These are phyloP conservation scores for Palythoa grandiflora DNA, from an alignment of 92 coral and sea anemone species.

Conservation along the genomic window DNA sequence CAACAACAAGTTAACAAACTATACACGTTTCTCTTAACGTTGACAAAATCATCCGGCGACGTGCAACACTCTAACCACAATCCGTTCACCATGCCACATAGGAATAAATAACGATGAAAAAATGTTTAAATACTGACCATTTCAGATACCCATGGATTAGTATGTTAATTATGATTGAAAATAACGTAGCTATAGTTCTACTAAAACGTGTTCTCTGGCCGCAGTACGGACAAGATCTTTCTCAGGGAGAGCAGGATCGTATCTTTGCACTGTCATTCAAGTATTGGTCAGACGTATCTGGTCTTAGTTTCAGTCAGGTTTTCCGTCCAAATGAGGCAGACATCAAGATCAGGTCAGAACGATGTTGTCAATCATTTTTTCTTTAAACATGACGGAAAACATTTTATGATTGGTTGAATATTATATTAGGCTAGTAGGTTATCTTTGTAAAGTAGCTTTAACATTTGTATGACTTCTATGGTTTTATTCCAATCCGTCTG, in stretches of 20 bases:
- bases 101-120: too few relatives aligned
- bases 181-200: too few relatives aligned
- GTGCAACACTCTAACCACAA: too few relatives aligned
- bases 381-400: background rate
- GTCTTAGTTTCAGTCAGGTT: constrained; percentile 55
- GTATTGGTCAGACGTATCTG: constrained; percentile 64
- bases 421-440: background rate
- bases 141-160: too few relatives aligned
- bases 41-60: too few relatives aligned
- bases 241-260: constrained; percentile 18
- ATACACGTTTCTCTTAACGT: too few relatives aligned
- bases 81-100: too few relatives aligned
- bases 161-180: too few relatives aligned
- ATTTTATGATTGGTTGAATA: background rate
- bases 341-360: constrained; percentile 61
- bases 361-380: background rate
- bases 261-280: constrained; percentile 49
- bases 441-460: background rate
- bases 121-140: too few relatives aligned
- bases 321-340: constrained; percentile 49
- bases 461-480: background rate
- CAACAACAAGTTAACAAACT: too few relatives aligned
- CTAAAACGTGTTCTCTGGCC: background rate
- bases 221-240: constrained; percentile 47
- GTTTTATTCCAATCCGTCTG: too few relatives aligned